Conservation (phyloP, 2,888 invertebrate species). For the Caradrina clavipalpis region DNA sequence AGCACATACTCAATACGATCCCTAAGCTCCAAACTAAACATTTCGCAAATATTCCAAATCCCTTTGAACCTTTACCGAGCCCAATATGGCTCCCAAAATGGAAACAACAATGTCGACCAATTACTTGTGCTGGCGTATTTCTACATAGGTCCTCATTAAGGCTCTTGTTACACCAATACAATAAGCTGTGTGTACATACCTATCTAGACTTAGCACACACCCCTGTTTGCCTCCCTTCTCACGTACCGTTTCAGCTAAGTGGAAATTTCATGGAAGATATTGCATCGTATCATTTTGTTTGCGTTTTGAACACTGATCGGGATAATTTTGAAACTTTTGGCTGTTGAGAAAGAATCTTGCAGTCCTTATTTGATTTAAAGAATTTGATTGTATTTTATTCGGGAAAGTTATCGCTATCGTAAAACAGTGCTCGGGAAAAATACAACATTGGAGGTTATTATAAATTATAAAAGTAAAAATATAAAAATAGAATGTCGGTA, state of each 20-base stretch:
- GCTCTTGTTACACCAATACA: conserved; percentile 55
- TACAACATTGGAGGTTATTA: no score
- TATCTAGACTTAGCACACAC: conserved; percentile 33
- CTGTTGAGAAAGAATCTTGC: background rate
- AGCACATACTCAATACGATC: conserved; percentile 7
- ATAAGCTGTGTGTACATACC: conserved; percentile 36
- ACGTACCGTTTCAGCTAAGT: conserved; percentile 54
- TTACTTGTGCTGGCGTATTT: conserved; percentile 44
- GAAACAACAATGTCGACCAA: conserved; percentile 53
- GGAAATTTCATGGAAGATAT: conserved; percentile 53
- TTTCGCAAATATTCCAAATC: conserved; percentile 49
- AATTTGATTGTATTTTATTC: no score
- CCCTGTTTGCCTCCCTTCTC: conserved; percentile 41
- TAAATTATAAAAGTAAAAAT: no score
- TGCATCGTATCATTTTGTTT: conserved; percentile 40
- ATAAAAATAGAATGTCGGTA: no score
- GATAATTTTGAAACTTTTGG: background rate
- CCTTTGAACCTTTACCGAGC: conserved; percentile 37
- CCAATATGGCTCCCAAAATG: conserved; percentile 37
- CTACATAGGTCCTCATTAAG: conserved; percentile 48
- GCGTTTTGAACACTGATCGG: conserved; percentile 26
- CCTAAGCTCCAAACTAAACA: conserved; percentile 14
- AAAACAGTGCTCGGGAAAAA: no score
- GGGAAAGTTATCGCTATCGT: no score
- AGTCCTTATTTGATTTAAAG: no score